Conservation (phyloP, 2,797 vertebrate species). For the Eospalax fontanierii region DNA sequence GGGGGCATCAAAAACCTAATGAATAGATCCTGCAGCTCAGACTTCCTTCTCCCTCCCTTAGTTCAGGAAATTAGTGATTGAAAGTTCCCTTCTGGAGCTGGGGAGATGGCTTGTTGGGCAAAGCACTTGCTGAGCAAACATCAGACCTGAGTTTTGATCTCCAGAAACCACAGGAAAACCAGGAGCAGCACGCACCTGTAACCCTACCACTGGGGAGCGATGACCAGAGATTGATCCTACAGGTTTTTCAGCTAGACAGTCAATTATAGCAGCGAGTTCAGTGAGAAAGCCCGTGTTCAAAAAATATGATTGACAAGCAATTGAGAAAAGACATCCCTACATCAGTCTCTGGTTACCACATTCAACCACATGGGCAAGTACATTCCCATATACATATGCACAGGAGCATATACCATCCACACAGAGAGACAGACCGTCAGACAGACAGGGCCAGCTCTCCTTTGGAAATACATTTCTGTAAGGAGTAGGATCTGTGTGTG, state of each 20-base stretch:
- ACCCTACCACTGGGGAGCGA: not conserved
- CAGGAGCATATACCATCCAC: not conserved
- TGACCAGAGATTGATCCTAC: too few species aligned
- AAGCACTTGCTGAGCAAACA: not conserved
- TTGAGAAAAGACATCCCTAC: not conserved
- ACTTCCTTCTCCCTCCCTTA: not conserved
- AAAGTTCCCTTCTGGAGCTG: not conserved
- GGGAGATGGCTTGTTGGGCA: not conserved
- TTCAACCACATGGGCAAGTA: not conserved
- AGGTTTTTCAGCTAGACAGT: too few species aligned
- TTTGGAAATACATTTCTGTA: conserved; percentile 55
- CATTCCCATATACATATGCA: not conserved
- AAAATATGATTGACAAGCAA: not conserved
- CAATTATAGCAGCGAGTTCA: not conserved
- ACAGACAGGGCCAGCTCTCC: not conserved
- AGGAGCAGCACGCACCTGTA: not conserved
- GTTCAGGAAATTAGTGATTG: not conserved
- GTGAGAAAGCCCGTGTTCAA: too few species aligned
- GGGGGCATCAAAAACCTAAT: not conserved
- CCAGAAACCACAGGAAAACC: not conserved
- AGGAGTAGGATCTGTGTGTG: not conserved
- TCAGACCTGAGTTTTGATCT: not conserved
- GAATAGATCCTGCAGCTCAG: not conserved
- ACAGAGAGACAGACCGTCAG: not conserved
- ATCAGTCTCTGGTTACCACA: not conserved